Conservation (phyloP, 2,888 invertebrate species). For the Brachylomia viminalis region DNA sequence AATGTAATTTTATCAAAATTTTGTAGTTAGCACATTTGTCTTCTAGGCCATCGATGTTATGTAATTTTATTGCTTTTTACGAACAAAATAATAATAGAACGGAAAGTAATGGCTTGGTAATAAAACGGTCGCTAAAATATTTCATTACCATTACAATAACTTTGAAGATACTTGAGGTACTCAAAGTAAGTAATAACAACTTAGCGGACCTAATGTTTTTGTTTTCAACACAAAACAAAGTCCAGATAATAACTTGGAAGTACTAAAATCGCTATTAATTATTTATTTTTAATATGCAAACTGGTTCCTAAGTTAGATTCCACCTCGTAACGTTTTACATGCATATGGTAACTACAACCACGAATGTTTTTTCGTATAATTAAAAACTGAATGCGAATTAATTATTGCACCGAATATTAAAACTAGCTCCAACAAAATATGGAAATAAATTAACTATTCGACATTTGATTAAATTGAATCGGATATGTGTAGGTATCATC, state of each 20-base stretch:
- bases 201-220: constrained; percentile 29
- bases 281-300: neutral
- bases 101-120: neutral
- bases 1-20: no score
- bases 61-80: constrained; percentile 7
- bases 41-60: no score
- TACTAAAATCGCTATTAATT: neutral
- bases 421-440: neutral
- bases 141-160: constrained; percentile 33
- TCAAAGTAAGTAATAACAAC: constrained; percentile 25
- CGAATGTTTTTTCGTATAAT: neutral
- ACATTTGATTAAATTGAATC: constrained; percentile 7
- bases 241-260: constrained; percentile 3
- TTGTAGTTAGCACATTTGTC: no score
- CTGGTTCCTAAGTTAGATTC: constrained; percentile 5
- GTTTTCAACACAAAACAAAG: constrained; percentile 31
- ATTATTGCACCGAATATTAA: neutral
- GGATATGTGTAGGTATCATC: neutral
- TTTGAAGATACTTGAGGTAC: neutral
- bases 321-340: constrained; percentile 33
- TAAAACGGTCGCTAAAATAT: constrained; percentile 10
- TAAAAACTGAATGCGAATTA: neutral
- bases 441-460: neutral
- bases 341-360: neutral
- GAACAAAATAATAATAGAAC: neutral